These are phyloP conservation scores for Elymnias hypermnestra DNA, from an alignment of 1,140 invertebrate species.

Conservation along the genomic window DNA sequence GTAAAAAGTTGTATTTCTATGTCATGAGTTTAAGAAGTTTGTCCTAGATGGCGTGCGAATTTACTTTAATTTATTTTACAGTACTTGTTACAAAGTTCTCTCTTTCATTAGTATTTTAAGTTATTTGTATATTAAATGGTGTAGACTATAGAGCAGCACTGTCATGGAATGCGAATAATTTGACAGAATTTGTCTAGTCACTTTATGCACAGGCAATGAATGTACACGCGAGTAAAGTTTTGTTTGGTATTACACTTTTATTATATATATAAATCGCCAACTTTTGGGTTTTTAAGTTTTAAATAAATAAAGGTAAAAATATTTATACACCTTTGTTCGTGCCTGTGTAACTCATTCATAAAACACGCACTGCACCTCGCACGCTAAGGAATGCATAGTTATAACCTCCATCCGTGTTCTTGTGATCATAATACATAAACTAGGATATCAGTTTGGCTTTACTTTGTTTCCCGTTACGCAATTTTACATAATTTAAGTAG, in stretches of 20 bases:
- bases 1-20: too few relatives aligned
- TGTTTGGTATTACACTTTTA: too few relatives aligned
- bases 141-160: conserved; percentile 33
- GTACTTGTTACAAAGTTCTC: too few relatives aligned
- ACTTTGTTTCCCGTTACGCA: too few relatives aligned
- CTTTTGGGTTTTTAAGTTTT: too few relatives aligned
- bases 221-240: conserved; percentile 21
- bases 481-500: too few relatives aligned
- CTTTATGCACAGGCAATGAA: conserved; percentile 30
- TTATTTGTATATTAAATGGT: conserved; percentile 19
- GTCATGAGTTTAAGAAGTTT: too few relatives aligned
- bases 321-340: not conserved
- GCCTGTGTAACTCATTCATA: conserved; percentile 7
- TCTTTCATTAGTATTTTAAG: not conserved
- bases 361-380: conserved; percentile 4
- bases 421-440: not conserved
- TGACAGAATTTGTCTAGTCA: conserved; percentile 34
- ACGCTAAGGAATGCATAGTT: conserved; percentile 21
- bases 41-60: too few relatives aligned
- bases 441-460: not conserved
- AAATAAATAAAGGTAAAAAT: not conserved
- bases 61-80: too few relatives aligned
- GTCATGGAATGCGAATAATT: conserved; percentile 35
- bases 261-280: too few relatives aligned
- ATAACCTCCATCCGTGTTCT: conserved; percentile 1